phyloP scores from a whole-genome alignment of 2,113 vertebrate genomes.

The Lycocorax pyrrhopterus region DNA sequence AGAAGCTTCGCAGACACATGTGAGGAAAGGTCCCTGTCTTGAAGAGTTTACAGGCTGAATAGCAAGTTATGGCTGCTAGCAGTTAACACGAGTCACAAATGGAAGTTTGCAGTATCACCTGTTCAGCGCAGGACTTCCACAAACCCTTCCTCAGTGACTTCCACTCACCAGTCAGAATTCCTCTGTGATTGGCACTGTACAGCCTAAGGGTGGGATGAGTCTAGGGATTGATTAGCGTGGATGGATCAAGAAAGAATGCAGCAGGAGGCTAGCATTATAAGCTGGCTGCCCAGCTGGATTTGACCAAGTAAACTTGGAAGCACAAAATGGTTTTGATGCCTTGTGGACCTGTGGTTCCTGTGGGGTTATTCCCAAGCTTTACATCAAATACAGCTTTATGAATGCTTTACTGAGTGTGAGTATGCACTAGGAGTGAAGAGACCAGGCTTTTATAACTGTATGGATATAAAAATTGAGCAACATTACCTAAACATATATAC shows the following conservation, averaged over 20 bases:
- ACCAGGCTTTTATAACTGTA: neutral
- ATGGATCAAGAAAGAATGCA: neutral
- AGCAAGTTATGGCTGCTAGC: neutral
- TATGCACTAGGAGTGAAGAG: neutral
- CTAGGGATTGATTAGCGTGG: accelerated
- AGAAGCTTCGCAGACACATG: neutral
- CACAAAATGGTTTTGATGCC: neutral
- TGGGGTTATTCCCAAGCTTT: neutral
- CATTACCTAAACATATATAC: neutral
- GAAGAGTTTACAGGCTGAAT: neutral
- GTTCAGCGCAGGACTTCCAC: neutral
- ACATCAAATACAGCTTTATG: neutral
- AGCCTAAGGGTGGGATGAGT: neutral
- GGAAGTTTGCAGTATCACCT: neutral
- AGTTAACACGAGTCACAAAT: neutral
- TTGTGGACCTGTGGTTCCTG: neutral
- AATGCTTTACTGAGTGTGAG: neutral
- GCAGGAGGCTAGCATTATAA: neutral
- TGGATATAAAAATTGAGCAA: neutral
- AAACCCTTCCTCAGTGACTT: neutral
- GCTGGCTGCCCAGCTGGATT: neutral
- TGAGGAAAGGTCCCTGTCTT: slow-evolving; percentile 20
- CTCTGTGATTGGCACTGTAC: neutral
- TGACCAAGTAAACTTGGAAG: neutral
- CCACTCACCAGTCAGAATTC: neutral